phyloP scores from a whole-genome alignment of 2,888 invertebrate species.

The Uropetala carovei region DNA sequence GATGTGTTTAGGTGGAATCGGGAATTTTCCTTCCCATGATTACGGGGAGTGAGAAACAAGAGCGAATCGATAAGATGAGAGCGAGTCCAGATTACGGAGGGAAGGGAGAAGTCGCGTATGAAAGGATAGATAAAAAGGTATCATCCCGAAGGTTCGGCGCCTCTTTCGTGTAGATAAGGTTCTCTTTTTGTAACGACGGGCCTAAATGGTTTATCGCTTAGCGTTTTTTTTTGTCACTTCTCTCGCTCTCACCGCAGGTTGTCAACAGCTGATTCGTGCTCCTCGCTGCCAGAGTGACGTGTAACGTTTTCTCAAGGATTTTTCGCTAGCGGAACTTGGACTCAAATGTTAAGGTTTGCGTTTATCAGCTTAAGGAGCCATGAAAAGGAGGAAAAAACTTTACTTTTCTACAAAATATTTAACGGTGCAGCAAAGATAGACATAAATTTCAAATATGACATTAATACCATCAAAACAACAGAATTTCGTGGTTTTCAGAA shows the following conservation, averaged over 20 bases:
- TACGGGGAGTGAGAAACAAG: neutral
- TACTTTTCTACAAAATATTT: too few relatives aligned
- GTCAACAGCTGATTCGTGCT: neutral
- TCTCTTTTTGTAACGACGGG: neutral
- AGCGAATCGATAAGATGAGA: conserved; percentile 39
- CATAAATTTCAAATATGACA: too few relatives aligned
- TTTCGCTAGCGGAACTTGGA: neutral
- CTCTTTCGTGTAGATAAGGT: neutral
- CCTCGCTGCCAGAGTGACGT: neutral
- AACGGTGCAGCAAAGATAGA: too few relatives aligned
- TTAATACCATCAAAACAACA: too few relatives aligned
- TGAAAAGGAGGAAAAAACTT: too few relatives aligned
- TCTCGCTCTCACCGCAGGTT: too few relatives aligned
- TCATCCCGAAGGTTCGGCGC: too few relatives aligned
- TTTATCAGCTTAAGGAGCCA: too few relatives aligned
- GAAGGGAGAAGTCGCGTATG: neutral
- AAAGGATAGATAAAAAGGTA: neutral
- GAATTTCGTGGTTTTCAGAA: too few relatives aligned
- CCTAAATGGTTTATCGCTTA: neutral
- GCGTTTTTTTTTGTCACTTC: neutral
- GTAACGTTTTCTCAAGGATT: neutral
- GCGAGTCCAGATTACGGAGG: neutral
- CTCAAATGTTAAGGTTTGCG: too few relatives aligned
- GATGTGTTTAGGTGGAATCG: neutral
- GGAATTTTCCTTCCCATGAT: neutral